Base-by-base conservation (phyloP, 2,888 invertebrate genomes). In the Shargacucullia verbasci region DNA sequence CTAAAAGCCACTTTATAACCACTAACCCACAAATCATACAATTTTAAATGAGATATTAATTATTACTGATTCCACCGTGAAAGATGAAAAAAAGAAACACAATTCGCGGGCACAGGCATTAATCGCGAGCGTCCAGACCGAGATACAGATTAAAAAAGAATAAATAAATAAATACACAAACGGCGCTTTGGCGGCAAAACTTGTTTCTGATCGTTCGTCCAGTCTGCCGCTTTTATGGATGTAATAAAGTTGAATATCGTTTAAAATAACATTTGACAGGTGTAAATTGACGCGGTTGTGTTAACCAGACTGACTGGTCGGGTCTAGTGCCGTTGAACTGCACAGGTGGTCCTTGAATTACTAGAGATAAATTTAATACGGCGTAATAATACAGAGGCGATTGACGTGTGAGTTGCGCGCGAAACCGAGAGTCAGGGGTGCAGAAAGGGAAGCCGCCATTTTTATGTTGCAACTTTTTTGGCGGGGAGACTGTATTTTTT, bases 301-400 rank as follows among this genome's bases (percentile, higher is more conserved):
- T 88, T 87, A 88, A 91, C 91, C 88, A 89, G 92, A 87, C 85
- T 74, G 79, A 90, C 91, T 86, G 90, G 92, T 90, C 83, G 82
- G 44, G 54, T 79, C 80, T 89, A 90, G 90, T 88, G 90, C 86
- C 91, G 90, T 87, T 92, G 92, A 92, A 92, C 92, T 86, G 86
- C 85, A 85, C 89, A 88, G 89, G 89, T 88, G 91, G 91, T 88
- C 91, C 89, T 90, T 91, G 92, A 88, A 89, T 89, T 88, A 91
- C 86, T 88, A 87, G 85, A 90, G 86, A 91, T 91, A 89, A 86
- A 89, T 88, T 88, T 87, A 91, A 90, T 91, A 88, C 85, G 80
- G 82, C 82, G 81, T 91, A 90, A 91, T 92, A 90, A 89, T 88
- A 89, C 84, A 85, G 82, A 82, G 81, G 74, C 76, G 81, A 83